phyloP scores from a whole-genome alignment of 2,113 vertebrate species.

The Cryptomyrus ogoouensis region DNA sequence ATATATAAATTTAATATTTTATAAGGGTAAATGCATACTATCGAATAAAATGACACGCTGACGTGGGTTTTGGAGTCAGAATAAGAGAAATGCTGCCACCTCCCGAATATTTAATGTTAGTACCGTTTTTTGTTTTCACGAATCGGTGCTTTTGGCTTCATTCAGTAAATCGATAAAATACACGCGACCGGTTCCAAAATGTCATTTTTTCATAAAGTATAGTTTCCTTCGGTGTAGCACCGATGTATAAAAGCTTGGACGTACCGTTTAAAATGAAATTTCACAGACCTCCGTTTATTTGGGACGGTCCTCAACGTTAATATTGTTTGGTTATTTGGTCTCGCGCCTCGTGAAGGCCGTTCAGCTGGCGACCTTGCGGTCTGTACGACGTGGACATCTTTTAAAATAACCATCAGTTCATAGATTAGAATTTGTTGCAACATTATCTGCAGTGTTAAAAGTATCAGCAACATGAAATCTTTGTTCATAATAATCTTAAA shows the following conservation, averaged over 20 bases:
- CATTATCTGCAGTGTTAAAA: neutral
- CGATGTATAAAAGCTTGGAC: neutral
- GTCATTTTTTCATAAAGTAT: neutral
- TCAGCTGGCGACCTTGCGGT: neutral
- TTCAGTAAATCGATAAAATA: neutral
- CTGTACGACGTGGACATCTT: neutral
- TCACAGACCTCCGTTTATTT: neutral
- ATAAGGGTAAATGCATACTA: neutral
- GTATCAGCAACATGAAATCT: neutral
- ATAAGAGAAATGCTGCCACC: constrained; percentile 6
- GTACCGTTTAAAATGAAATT: neutral
- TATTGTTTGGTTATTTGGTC: neutral
- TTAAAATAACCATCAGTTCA: neutral
- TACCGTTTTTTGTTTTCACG: neutral
- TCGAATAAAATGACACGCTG: neutral
- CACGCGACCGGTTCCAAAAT: neutral
- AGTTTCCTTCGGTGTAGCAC: neutral
- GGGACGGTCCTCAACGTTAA: neutral
- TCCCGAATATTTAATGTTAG: neutral
- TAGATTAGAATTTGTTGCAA: neutral
- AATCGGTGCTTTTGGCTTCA: neutral
- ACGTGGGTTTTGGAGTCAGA: neutral
- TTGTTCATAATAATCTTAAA: neutral
- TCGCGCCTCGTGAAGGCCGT: neutral
- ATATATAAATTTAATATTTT: neutral